Evolutionary conservation across 1,140 invertebrate genomes (phyloP).

Genomic region (Camponotus floridanus): DNA sequence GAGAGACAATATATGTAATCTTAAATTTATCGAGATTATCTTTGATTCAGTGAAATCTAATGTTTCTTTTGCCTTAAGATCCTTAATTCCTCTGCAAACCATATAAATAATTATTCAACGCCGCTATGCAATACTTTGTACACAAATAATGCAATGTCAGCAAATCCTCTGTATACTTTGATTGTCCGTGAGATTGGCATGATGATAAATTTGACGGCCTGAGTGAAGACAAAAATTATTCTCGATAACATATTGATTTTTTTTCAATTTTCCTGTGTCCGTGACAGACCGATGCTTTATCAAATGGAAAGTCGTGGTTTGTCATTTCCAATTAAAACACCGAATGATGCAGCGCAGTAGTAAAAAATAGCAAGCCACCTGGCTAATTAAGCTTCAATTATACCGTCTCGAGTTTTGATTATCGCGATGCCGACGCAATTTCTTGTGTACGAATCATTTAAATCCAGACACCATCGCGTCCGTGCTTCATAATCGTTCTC

Average conservation of each 20-base stretch:
- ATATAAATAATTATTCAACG: background rate
- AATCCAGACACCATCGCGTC: too few species aligned
- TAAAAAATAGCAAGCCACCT: conserved; percentile 24
- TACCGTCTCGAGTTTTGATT: conserved; percentile 40
- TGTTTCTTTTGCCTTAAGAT: background rate
- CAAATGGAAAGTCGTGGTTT: background rate
- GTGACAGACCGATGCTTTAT: background rate
- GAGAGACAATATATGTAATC: background rate
- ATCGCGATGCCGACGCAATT: background rate
- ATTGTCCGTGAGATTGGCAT: background rate
- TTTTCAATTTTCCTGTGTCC: conserved; percentile 36
- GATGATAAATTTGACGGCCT: conserved; percentile 17
- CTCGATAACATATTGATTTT: conserved; percentile 51
- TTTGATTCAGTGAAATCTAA: background rate
- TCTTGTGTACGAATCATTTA: background rate
- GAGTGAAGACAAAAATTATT: conserved; percentile 20
- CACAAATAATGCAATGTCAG: background rate
- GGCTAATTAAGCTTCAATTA: conserved; percentile 46
- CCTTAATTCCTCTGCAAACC: background rate
- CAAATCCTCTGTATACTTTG: background rate
- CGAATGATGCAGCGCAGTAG: background rate
- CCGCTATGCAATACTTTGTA: background rate
- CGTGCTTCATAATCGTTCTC: background rate
- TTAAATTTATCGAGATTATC: background rate
- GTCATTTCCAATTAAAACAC: conserved; percentile 22